phyloP scores from a whole-genome alignment of 2,888 invertebrate species.

The Elysia crispata region DNA sequence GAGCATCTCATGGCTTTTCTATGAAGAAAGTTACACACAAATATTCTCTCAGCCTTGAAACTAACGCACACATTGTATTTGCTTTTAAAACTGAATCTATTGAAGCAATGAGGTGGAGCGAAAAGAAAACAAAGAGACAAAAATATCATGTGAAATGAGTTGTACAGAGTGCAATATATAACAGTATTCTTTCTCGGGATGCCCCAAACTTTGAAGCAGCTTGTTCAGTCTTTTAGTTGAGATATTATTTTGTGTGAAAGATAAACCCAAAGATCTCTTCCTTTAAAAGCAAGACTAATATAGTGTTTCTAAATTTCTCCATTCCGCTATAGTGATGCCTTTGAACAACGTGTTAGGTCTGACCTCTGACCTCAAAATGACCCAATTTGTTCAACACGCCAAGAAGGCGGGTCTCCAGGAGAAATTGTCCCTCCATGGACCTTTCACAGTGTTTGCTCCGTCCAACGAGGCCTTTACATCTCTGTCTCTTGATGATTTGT shows the following conservation, averaged over 20 bases:
- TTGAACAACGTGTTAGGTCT: slow-evolving; percentile 78
- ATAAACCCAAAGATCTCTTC: neutral
- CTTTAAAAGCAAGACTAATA: neutral
- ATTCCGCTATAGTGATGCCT: slow-evolving; percentile 77
- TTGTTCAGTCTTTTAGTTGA: neutral
- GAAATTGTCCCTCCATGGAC: slow-evolving; percentile 74
- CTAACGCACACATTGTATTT: too few species aligned
- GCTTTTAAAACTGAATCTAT: too few species aligned
- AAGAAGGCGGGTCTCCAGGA: slow-evolving; percentile 77
- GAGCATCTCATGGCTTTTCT: too few species aligned
- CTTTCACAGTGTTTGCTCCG: slow-evolving; percentile 79
- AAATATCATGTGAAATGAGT: too few species aligned
- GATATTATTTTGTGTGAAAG: neutral
- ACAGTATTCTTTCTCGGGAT: too few species aligned
- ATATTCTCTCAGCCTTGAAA: too few species aligned
- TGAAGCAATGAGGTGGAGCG: too few species aligned
- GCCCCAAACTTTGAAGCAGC: too few species aligned
- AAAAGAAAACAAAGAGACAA: too few species aligned
- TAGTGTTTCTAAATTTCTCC: slow-evolving; percentile 23
- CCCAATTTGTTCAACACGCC: slow-evolving; percentile 77
- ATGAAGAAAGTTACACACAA: too few species aligned
- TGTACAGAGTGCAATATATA: too few species aligned
- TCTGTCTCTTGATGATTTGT: slow-evolving; percentile 52
- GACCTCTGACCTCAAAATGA: slow-evolving; percentile 78
- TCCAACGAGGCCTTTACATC: slow-evolving; percentile 77